Percentiles rank a stretch among this genome's conserved stretches.
Evolutionary conservation across 2,797 vertebrate genomes (phyloP).

Genomic region (Schizopygopsis pylzovi): DNA sequence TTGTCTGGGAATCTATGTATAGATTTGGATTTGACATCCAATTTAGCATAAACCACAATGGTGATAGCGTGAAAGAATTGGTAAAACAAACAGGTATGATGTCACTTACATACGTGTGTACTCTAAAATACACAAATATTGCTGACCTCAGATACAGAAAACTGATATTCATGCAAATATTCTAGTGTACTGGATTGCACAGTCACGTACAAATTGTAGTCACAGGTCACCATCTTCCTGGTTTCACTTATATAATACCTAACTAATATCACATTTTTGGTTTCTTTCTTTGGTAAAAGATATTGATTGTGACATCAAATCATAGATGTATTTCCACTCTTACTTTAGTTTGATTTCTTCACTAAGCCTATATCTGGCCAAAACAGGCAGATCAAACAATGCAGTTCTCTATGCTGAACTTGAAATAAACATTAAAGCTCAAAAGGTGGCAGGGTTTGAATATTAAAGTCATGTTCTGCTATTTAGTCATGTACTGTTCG

Average conservation of each 20-base stretch:
- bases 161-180: slow-evolving; percentile 57
- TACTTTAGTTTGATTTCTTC: neutral
- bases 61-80: neutral
- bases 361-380: neutral
- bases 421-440: neutral
- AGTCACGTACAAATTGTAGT: neutral
- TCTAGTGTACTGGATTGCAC: neutral
- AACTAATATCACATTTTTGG: neutral
- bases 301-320: neutral
- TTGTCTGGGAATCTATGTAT: neutral
- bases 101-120: slow-evolving; percentile 22
- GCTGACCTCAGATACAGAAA: slow-evolving; percentile 26
- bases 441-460: neutral
- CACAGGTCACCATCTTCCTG: neutral
- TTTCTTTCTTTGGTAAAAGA: neutral
- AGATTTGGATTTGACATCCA: neutral
- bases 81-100: slow-evolving; percentile 33
- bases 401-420: neutral
- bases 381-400: neutral
- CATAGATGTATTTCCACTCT: neutral
- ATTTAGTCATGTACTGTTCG: slow-evolving; percentile 47
- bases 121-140: slow-evolving; percentile 49
- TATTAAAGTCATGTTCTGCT: neutral
- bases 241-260: neutral
- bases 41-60: neutral